Conservation (phyloP, 2,888 invertebrate species). For the Periphyllus acericola region DNA sequence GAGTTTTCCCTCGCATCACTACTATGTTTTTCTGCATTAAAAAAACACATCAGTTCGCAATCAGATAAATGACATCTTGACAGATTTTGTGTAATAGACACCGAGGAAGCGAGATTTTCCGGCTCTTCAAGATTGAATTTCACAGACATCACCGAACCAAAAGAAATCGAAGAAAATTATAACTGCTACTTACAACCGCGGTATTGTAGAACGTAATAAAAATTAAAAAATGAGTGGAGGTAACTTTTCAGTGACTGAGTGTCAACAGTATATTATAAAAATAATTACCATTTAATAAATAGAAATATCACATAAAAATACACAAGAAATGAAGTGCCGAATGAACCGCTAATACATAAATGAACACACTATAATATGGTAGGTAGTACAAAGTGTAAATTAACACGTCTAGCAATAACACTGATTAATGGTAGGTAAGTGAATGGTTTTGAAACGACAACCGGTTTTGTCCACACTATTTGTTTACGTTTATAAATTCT, state of each 20-base stretch:
- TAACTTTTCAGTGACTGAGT: not conserved
- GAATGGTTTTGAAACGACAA: slow-evolving; percentile 54
- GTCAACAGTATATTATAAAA: not conserved
- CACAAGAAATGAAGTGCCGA: not conserved
- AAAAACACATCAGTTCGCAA: slow-evolving; percentile 55
- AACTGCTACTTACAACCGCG: not conserved
- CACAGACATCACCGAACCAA: slow-evolving; percentile 4
- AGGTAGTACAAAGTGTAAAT: slow-evolving; percentile 51
- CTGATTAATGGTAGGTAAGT: slow-evolving; percentile 43
- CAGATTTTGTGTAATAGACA: not conserved
- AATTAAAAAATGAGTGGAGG: not conserved
- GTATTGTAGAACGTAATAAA: not conserved
- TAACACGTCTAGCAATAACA: slow-evolving; percentile 43
- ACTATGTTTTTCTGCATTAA: slow-evolving; percentile 47
- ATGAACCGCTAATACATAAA: slow-evolving; percentile 18
- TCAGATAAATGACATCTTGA: slow-evolving; percentile 33
- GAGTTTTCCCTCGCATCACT: slow-evolving; percentile 42
- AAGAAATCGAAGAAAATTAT: not conserved
- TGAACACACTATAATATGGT: slow-evolving; percentile 27
- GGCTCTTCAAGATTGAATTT: not conserved
- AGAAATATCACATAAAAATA: not conserved
- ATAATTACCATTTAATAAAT: not conserved
- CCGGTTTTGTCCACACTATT: slow-evolving; percentile 54
- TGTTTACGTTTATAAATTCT: slow-evolving; percentile 49
- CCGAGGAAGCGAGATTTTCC: not conserved